These are phyloP conservation scores for Parauchenoglanis ngamensis DNA, from an alignment of 2,797 vertebrate species.

Conservation along the genomic window DNA sequence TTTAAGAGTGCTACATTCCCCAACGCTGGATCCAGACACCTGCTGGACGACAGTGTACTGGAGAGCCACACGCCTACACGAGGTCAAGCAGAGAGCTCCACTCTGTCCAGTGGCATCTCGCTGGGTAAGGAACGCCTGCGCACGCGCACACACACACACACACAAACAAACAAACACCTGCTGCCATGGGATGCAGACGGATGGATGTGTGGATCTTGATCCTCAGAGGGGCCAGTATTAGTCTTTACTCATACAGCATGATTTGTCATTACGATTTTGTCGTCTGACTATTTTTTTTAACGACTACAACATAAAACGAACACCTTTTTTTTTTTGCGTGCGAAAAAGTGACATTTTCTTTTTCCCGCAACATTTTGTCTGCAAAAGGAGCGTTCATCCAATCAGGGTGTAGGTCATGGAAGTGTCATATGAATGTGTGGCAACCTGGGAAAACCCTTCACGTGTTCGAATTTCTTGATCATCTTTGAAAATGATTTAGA, in stretches of 20 bases:
- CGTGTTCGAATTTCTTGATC: neutral
- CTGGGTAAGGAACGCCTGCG: conserved; percentile 77
- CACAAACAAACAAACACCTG: neutral
- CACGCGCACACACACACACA: too few relatives aligned
- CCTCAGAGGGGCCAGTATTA: neutral
- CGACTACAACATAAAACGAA: neutral
- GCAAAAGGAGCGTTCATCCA: too few relatives aligned
- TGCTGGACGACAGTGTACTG: conserved; percentile 96
- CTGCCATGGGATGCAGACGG: too few relatives aligned
- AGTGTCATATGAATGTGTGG: too few relatives aligned
- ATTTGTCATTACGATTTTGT: too few relatives aligned
- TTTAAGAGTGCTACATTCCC: conserved; percentile 98
- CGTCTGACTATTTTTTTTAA: too few relatives aligned
- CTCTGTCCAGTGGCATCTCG: conserved; percentile 95
- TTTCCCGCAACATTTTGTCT: too few relatives aligned
- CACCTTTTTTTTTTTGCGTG: neutral
- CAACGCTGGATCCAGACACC: conserved; percentile 92
- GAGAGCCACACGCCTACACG: conserved; percentile 90
- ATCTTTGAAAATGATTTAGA: too few relatives aligned
- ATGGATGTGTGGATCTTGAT: neutral
- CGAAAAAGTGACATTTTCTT: neutral
- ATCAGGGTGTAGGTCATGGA: too few relatives aligned
- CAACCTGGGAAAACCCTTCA: neutral
- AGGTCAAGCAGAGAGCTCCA: conserved; percentile 94
- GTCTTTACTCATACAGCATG: too few relatives aligned